Base-by-base conservation (phyloP, 2,888 invertebrate genomes). In the Stenodera caucasica region DNA sequence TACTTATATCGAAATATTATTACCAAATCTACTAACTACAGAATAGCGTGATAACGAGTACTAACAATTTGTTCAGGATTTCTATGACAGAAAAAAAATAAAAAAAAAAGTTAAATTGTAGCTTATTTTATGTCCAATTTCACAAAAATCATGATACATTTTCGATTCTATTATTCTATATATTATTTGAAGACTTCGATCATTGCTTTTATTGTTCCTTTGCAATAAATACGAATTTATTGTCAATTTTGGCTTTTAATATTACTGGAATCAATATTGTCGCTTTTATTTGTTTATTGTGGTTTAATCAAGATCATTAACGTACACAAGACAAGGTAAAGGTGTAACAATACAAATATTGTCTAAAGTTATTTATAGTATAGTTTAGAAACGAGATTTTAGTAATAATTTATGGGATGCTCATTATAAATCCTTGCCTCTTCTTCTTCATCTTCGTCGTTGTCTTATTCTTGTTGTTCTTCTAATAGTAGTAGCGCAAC, bases 401-500 rank as follows among this genome's bases (percentile, higher is more conserved):
- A 49, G 57, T 58, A 60, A 63, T 63, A 63, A 63, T 63, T 63
- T 63, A 59, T 54, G 55, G 53, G 5, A n/a, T n/a, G 23, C 45
- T 45, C 45, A 12, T 45, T 45, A 45, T 45, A 45, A 45, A 21
- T 3, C 12, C 40, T 11, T 11, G 3, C 32, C 32, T 11, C 9
- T 33, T 33, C n/a, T 21, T 45, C 12, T 1, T 12, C 14, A n/a
- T 35, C 35, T 5, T n/a, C 1, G 12, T 15, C 37, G 14, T 35
- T 14, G n/a, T 35, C 35, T 35, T 35, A n/a, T n/a, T 40, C n/a
- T n/a, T n/a, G 54, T 57, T 63, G 52, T 51, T 52, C 63, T 55
- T 68, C 67, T 67, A 66, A 58, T 55, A 35, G 57, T 67, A 67
- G 68, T 69, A 70, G 68, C 67, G 67, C 69, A 26, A 26, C 65